These are phyloP conservation scores for Hippopotamus amphibius DNA, from an alignment of 2,113 vertebrate genomes.

Conservation along the genomic window DNA sequence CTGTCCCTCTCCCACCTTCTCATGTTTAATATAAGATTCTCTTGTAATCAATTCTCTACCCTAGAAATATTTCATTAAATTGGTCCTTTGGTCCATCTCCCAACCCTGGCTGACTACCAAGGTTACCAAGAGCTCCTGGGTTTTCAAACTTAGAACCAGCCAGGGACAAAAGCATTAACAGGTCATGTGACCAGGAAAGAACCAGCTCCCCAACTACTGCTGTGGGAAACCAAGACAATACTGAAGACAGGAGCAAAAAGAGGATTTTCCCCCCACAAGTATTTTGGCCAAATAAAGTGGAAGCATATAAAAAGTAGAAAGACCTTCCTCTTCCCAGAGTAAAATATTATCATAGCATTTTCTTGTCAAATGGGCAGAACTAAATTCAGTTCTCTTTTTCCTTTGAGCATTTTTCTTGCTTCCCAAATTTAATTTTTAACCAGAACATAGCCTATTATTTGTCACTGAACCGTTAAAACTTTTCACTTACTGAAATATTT, in stretches of 20 bases:
- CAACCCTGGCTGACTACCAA: slow-evolving; percentile 38
- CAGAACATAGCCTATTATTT: slow-evolving; percentile 42
- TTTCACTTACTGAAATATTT: slow-evolving; percentile 53
- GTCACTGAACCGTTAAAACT: slow-evolving; percentile 56
- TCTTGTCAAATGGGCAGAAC: slow-evolving; percentile 6
- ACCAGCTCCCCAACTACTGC: slow-evolving; percentile 9
- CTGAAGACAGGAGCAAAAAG: slow-evolving; percentile 32
- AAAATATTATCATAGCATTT: slow-evolving; percentile 39
- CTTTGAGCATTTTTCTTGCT: slow-evolving; percentile 55
- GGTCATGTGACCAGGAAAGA: slow-evolving; percentile 64
- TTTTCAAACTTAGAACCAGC: slow-evolving; percentile 68
- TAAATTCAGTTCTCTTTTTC: slow-evolving; percentile 54
- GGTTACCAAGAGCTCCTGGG: slow-evolving; percentile 58
- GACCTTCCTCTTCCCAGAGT: not conserved
- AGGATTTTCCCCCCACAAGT: slow-evolving; percentile 5
- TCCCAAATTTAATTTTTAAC: slow-evolving; percentile 71
- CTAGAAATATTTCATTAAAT: slow-evolving; percentile 29
- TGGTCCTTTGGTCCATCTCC: slow-evolving; percentile 43
- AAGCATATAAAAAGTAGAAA: slow-evolving; percentile 28
- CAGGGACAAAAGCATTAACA: slow-evolving; percentile 63
- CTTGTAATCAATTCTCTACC: not conserved
- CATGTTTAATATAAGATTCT: not conserved
- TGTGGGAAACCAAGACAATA: slow-evolving; percentile 52
- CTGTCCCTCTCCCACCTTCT: not conserved
- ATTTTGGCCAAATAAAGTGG: slow-evolving; percentile 43